These are phyloP conservation scores for Amphiduros pacificus DNA, from an alignment of 2,888 invertebrate genomes.

Conservation along the genomic window DNA sequence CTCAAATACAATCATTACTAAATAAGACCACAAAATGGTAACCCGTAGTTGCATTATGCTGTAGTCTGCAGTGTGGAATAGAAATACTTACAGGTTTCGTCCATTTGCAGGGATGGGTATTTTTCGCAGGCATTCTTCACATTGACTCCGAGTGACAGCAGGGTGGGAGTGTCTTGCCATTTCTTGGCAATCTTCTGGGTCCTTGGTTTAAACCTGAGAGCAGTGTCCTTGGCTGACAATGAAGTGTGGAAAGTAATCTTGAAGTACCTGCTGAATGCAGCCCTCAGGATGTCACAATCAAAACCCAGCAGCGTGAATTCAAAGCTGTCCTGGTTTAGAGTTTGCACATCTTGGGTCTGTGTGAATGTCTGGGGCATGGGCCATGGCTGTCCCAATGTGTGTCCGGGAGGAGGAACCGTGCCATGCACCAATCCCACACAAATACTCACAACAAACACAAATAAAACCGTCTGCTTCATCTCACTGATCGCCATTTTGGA, in stretches of 20 bases:
- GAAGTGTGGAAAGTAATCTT: constrained; percentile 57
- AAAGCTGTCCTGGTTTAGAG: constrained; percentile 26
- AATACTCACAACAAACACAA: not conserved
- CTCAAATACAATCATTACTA: no score
- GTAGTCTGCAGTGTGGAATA: no score
- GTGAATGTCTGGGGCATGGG: constrained; percentile 29
- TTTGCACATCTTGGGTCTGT: not conserved
- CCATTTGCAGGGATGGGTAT: constrained; percentile 71
- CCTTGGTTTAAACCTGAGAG: constrained; percentile 1
- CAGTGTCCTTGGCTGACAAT: not conserved
- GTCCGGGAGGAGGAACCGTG: not conserved
- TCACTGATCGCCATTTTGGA: no score
- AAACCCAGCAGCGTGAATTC: constrained; percentile 41
- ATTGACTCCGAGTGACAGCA: constrained; percentile 63
- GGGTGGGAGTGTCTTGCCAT: not conserved
- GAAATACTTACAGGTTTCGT: constrained; percentile 70
- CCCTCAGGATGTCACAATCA: constrained; percentile 64
- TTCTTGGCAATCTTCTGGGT: not conserved
- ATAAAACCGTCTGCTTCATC: no score
- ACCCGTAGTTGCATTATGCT: no score
- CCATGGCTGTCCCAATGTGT: constrained; percentile 32
- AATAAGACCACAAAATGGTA: no score
- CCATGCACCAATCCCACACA: not conserved
- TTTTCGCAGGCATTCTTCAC: constrained; percentile 68
- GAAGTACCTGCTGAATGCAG: constrained; percentile 65